Percentiles rank a stretch among this genome's conserved stretches.
Conservation (phyloP, 2,113 vertebrate genomes). For the Ammodytes dubius region DNA sequence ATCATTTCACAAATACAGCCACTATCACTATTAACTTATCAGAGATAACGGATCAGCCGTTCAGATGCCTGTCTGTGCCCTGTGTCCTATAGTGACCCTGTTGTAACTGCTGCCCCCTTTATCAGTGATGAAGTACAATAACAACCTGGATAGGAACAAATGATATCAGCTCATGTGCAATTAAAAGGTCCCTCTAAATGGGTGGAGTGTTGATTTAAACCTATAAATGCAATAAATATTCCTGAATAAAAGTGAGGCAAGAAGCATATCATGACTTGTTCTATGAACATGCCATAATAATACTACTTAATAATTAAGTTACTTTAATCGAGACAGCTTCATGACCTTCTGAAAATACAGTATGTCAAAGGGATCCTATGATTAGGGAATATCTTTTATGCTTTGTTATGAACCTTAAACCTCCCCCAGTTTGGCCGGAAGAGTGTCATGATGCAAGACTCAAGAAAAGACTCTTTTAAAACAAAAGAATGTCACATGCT, state of each 20-base stretch:
- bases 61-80: background rate
- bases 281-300: background rate
- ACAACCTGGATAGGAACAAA: constrained; percentile 31
- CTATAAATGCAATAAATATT: background rate
- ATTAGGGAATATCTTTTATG: background rate
- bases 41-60: background rate
- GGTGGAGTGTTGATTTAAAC: background rate
- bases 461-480: constrained; percentile 28
- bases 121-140: constrained; percentile 38
- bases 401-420: constrained; percentile 22
- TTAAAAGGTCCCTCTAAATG: background rate
- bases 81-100: constrained; percentile 1
- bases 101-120: constrained; percentile 11
- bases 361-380: background rate
- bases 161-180: constrained; percentile 13
- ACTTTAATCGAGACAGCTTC: background rate
- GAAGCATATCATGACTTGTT: background rate
- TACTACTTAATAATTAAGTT: background rate
- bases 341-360: background rate
- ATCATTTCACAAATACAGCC: constrained; percentile 45
- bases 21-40: constrained; percentile 36
- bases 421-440: background rate
- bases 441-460: constrained; percentile 47
- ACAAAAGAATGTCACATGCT: constrained; percentile 51
- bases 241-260: background rate